Conservation (phyloP, 2,797 vertebrate species). For the Spinibarbus caldwelli region DNA sequence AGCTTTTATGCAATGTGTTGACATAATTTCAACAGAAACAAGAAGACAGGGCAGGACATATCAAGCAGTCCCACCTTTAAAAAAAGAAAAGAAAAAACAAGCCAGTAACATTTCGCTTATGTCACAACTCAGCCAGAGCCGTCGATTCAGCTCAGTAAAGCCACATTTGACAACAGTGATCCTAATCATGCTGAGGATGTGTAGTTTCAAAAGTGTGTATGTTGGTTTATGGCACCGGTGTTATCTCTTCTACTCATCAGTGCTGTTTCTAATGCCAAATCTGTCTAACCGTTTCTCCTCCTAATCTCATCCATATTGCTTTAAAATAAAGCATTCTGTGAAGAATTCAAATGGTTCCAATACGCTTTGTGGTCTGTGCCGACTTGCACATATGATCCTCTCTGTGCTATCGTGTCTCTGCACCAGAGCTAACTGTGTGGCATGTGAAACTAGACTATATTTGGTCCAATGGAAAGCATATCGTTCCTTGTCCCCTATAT, state of each 20-base stretch:
- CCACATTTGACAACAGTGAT: not conserved
- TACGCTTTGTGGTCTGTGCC: too few relatives aligned
- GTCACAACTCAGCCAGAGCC: not conserved
- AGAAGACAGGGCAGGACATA: not conserved
- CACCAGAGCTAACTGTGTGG: too few relatives aligned
- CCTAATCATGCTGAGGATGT: not conserved
- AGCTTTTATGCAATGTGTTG: not conserved
- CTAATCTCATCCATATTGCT: not conserved
- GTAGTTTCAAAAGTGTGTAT: not conserved
- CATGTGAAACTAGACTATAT: too few relatives aligned
- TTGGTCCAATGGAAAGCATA: too few relatives aligned
- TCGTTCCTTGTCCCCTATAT: too few relatives aligned
- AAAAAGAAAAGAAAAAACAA: too few relatives aligned
- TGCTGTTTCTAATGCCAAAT: not conserved
- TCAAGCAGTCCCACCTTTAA: not conserved
- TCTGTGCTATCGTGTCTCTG: too few relatives aligned
- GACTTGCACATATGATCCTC: too few relatives aligned
- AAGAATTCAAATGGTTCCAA: too few relatives aligned
- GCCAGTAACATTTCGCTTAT: not conserved
- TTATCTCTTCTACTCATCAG: not conserved
- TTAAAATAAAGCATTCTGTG: not conserved
- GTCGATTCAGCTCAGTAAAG: not conserved
- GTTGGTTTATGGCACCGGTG: not conserved
- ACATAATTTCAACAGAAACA: not conserved
- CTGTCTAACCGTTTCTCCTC: not conserved